Evolutionary conservation across 2,888 invertebrate species (phyloP), one percentile per base, ranked within the genome.

Genomic region (Phaedon cochleariae): DNA sequence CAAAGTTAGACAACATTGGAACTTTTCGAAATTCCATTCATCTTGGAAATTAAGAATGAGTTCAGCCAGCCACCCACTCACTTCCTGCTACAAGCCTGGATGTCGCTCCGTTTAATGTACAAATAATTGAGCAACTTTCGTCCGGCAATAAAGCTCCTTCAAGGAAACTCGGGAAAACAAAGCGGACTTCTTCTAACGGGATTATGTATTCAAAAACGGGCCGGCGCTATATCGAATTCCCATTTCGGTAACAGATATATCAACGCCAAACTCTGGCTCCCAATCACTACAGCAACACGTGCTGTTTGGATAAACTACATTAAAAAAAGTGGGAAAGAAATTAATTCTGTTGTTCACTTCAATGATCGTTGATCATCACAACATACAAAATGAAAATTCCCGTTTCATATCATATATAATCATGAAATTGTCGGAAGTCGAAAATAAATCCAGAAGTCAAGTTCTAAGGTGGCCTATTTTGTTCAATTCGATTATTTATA

Each of bases 251-350:
- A 51, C 62, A 57, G 61, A 65, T 66, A 65, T 66, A 66, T 62
- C 66, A 59, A 49, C 55, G 62, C 59, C 62, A 21, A 46, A 64
- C 34, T 20, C 46, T 55, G 66, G 29, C 59, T 65, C 41, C 15
- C 3, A 3, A 55, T 59, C 60, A 52, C 57, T 59, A 54, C 46
- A 62, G 62, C 62, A 68, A 68, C 68, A 68, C 63, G 68, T 65
- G 63, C 65, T 57, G 62, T 59, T 52, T 55, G 41, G 60, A 60
- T 41, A 41, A 41, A 41, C 41, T 15, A 41, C 41, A 41, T 15
- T 15, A 12, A 41, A 41, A 41, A 15, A 41, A 41, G 3, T 15
- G 15, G 1, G 26, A 26, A n/a, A n/a, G n/a, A n/a, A n/a, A n/a
- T n/a, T n/a, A n/a, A n/a, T n/a, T n/a, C n/a, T n/a, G n/a, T n/a